Percentiles rank a stretch among this genome's conserved stretches.
phyloP scores from a whole-genome alignment of 1,140 invertebrate species.

The Bombus pyrosoma region DNA sequence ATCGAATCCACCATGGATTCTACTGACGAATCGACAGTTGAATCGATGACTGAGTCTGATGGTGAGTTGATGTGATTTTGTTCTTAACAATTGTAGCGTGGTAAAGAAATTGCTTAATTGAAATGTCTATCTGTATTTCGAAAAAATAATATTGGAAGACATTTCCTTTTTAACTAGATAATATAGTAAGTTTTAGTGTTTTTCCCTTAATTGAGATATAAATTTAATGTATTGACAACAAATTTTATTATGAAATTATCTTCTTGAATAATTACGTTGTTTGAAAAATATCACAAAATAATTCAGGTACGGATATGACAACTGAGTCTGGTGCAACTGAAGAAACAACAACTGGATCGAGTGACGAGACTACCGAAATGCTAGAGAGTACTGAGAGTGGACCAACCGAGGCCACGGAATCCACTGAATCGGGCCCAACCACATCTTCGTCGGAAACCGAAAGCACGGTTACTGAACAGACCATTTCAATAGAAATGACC shows the following conservation, averaged over 20 bases:
- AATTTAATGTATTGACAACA: too few species aligned
- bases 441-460: constrained; percentile 61
- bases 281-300: neutral
- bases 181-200: too few species aligned
- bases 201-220: too few species aligned
- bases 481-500: constrained; percentile 52
- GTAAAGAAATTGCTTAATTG: too few species aligned
- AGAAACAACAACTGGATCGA: constrained; percentile 8
- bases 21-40: neutral
- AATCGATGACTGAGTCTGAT: constrained; percentile 1
- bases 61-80: neutral
- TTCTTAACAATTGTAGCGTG: neutral
- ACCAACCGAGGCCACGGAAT: constrained; percentile 45
- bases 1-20: constrained; percentile 1
- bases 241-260: too few species aligned
- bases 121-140: too few species aligned
- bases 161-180: too few species aligned
- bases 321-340: constrained; percentile 29
- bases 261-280: too few species aligned
- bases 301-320: constrained; percentile 10
- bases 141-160: too few species aligned
- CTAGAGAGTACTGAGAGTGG: constrained; percentile 34
- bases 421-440: constrained; percentile 51
- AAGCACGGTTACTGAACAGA: constrained; percentile 62
- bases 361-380: constrained; percentile 42